phyloP scores from a whole-genome alignment of 2,888 invertebrate species.

The Limnephilus marmoratus region DNA sequence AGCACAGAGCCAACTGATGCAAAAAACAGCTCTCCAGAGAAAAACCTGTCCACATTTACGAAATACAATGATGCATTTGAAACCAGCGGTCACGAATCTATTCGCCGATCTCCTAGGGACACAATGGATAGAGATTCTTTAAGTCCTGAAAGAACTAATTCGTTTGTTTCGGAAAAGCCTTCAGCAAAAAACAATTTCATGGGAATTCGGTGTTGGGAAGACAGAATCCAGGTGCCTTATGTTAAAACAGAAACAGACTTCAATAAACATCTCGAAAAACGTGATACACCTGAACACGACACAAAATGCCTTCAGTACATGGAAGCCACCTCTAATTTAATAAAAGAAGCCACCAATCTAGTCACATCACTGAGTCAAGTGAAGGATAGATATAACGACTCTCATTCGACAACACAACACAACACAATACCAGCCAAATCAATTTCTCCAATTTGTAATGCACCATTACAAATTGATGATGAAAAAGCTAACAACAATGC shows the following conservation, averaged over 20 bases:
- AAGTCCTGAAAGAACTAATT: slow-evolving; percentile 1
- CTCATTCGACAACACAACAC: too few species aligned
- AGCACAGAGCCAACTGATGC: neutral
- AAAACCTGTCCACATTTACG: neutral
- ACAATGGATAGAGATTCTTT: slow-evolving; percentile 17
- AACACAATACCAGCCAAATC: neutral
- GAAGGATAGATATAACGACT: neutral
- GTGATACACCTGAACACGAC: slow-evolving; percentile 16
- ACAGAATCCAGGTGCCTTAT: slow-evolving; percentile 44
- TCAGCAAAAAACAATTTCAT: slow-evolving; percentile 51
- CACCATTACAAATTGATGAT: slow-evolving; percentile 61
- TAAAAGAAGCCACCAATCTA: slow-evolving; percentile 71
- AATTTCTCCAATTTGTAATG: slow-evolving; percentile 64
- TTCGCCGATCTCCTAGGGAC: neutral
- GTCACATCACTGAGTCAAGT: slow-evolving; percentile 70
- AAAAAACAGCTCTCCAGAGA: slow-evolving; percentile 56
- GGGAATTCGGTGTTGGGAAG: slow-evolving; percentile 62
- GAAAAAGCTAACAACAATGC: slow-evolving; percentile 46
- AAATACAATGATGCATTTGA: neutral
- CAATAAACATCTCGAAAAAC: slow-evolving; percentile 4
- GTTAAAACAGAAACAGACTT: slow-evolving; percentile 16
- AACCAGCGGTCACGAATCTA: neutral
- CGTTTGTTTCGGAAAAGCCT: slow-evolving; percentile 18
- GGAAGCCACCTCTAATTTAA: slow-evolving; percentile 71
- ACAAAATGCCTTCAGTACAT: slow-evolving; percentile 68